phyloP scores from a whole-genome alignment of 2,113 vertebrate genomes.

The Thalassoma bifasciatum region DNA sequence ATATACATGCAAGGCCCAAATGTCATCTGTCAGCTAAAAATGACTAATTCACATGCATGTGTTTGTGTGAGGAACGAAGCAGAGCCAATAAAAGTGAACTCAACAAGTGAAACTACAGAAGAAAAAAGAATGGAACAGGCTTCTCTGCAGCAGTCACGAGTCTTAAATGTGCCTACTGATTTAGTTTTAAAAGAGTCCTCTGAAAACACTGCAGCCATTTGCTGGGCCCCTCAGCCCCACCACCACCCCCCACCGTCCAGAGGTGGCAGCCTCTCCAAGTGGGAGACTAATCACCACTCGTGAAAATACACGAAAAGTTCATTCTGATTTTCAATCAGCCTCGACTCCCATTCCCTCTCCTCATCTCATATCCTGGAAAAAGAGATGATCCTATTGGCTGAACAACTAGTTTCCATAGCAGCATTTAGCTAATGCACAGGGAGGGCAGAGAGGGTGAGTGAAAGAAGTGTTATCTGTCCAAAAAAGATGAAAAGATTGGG shows the following conservation, averaged over 20 bases:
- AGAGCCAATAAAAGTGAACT: conserved; percentile 82
- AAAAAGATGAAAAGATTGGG: conserved; percentile 65
- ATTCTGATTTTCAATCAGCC: conserved; percentile 73
- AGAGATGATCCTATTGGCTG: conserved; percentile 64
- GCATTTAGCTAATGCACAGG: conserved; percentile 76
- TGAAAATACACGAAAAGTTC: conserved; percentile 78
- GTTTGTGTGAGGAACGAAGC: conserved; percentile 71
- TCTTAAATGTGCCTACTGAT: conserved; percentile 89
- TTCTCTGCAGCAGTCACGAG: conserved; percentile 85
- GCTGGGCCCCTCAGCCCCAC: conserved; percentile 75
- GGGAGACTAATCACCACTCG: conserved; percentile 85
- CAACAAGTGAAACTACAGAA: conserved; percentile 84
- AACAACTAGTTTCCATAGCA: conserved; percentile 75
- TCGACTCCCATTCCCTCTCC: conserved; percentile 35
- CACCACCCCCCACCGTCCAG: conserved; percentile 70
- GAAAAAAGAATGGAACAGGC: conserved; percentile 66
- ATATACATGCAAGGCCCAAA: conserved; percentile 68
- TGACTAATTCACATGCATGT: conserved; percentile 75
- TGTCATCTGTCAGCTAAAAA: conserved; percentile 72
- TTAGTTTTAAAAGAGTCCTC: conserved; percentile 86
- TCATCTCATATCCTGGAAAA: conserved; percentile 54
- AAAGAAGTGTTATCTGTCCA: conserved; percentile 60
- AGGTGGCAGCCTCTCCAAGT: conserved; percentile 77
- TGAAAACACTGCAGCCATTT: conserved; percentile 87
- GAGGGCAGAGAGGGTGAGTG: conserved; percentile 58